These are phyloP conservation scores for Platyscapa corneri DNA, from an alignment of 1,140 invertebrate genomes.

Conservation along the genomic window DNA sequence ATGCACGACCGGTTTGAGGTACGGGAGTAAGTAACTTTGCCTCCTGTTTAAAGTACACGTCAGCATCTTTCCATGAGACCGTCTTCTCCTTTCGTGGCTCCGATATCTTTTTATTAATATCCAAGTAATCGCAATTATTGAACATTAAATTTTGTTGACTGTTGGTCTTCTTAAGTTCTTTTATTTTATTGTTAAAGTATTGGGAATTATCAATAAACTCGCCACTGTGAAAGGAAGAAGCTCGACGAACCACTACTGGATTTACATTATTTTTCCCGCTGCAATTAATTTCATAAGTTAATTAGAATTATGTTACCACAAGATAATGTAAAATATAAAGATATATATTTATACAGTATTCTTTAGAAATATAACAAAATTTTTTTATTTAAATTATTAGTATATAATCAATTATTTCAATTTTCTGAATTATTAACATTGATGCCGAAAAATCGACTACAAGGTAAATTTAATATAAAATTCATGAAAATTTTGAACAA, in stretches of 20 bases:
- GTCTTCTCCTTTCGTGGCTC: conserved; percentile 52
- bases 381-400: too few species aligned
- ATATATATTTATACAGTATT: neutral
- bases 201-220: conserved; percentile 60
- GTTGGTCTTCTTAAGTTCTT: conserved; percentile 66
- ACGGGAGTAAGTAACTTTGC: conserved; percentile 56
- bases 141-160: conserved; percentile 60
- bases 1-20: conserved; percentile 75
- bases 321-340: neutral
- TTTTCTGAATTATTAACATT: too few species aligned
- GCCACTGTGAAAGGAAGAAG: conserved; percentile 68
- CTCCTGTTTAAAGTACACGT: conserved; percentile 65
- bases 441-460: too few species aligned
- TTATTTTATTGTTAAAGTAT: conserved; percentile 67
- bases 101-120: neutral
- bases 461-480: too few species aligned
- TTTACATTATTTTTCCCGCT: conserved; percentile 6
- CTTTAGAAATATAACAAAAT: too few species aligned
- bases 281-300: neutral
- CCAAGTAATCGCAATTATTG: neutral
- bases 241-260: conserved; percentile 57
- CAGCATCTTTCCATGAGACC: conserved; percentile 71
- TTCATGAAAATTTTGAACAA: too few species aligned
- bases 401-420: too few species aligned
- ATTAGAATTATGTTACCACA: neutral